Evolutionary conservation across 2,797 vertebrate species (phyloP).

Genomic region (Pristis pectinata): DNA sequence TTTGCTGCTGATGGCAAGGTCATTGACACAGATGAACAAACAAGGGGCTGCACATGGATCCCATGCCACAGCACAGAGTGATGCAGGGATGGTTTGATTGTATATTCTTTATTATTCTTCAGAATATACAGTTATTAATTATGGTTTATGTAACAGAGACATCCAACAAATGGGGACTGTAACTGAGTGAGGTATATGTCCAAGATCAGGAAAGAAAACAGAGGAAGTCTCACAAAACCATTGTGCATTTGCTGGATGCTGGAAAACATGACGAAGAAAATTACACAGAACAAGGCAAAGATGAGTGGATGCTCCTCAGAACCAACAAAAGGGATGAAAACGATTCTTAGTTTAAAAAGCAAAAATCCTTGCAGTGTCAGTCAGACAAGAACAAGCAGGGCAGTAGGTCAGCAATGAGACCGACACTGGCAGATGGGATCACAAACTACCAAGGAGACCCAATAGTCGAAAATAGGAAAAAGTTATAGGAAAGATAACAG

Average conservation of each 20-base stretch:
- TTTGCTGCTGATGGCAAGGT: neutral
- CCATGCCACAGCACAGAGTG: neutral
- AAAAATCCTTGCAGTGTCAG: neutral
- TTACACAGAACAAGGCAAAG: neutral
- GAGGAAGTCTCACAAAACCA: neutral
- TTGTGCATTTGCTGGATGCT: neutral
- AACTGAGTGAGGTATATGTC: neutral
- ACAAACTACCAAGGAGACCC: neutral
- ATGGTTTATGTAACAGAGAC: neutral
- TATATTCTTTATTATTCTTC: neutral
- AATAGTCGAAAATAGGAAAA: neutral
- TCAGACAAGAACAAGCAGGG: neutral
- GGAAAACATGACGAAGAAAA: neutral
- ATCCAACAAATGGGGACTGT: neutral
- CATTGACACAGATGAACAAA: neutral
- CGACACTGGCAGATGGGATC: neutral
- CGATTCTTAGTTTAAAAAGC: neutral
- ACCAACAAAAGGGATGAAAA: neutral
- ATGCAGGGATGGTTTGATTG: neutral
- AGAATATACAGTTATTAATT: neutral
- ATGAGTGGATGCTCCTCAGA: neutral
- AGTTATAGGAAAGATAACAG: neutral
- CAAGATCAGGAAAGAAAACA: neutral
- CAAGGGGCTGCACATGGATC: neutral
- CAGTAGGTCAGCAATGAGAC: neutral